These are phyloP conservation scores for Pocillopora damicornis DNA, from an alignment of 64 coral and sea anemone species.

Conservation along the genomic window DNA sequence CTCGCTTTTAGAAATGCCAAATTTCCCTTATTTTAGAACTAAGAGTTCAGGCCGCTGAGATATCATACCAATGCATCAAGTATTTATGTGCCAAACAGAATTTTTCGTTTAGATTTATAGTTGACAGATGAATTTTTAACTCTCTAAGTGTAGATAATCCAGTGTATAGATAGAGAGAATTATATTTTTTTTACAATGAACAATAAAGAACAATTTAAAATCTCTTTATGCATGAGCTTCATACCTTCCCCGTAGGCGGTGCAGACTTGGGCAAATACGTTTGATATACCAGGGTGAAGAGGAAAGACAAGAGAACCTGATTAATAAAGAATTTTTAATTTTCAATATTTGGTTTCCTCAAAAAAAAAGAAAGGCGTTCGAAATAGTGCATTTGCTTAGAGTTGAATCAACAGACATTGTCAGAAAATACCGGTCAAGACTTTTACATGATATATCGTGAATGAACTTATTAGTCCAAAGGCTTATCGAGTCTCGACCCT, in stretches of 20 bases:
- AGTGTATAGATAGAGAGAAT: slow-evolving; percentile 12
- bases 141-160: slow-evolving; percentile 18
- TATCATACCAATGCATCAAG: background rate
- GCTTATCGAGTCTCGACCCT: background rate
- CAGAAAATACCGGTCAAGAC: background rate
- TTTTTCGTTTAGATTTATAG: slow-evolving; percentile 14
- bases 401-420: background rate
- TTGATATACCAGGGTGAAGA: no score
- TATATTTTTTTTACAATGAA: slow-evolving; percentile 21
- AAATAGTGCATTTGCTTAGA: no score
- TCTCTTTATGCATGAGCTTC: background rate
- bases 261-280: no score
- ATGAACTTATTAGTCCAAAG: background rate
- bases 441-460: no score
- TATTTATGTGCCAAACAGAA: background rate
- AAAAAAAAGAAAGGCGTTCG: no score
- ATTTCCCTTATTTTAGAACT: no score
- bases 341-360: no score
- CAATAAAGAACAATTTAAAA: background rate
- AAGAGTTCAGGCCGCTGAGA: background rate
- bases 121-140: slow-evolving; percentile 17
- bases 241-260: background rate
- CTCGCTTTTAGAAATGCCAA: no score
- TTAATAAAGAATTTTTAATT: no score
- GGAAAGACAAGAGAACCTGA: no score